phyloP scores from a whole-genome alignment of 2,113 vertebrate species.

The Azemiops feae region DNA sequence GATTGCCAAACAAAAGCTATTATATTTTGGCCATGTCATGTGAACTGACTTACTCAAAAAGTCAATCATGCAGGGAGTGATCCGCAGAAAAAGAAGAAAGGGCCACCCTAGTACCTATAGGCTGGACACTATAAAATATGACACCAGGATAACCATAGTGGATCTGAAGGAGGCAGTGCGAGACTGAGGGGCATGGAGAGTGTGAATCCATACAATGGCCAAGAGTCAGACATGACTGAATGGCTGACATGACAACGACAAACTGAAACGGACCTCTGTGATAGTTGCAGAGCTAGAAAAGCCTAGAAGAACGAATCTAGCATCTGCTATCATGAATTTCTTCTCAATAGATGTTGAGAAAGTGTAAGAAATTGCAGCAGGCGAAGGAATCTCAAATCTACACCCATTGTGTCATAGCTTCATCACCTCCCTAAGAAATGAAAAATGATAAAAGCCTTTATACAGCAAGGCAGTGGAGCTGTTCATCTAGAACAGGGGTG shows the following conservation, averaged over 20 bases:
- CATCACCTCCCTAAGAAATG: neutral
- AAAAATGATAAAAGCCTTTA: neutral
- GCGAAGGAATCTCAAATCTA: neutral
- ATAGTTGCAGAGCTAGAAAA: neutral
- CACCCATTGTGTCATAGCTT: neutral
- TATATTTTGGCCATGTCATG: neutral
- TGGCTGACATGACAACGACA: neutral
- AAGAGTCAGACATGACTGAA: neutral
- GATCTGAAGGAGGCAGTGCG: neutral
- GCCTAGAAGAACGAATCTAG: neutral
- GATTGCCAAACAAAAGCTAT: neutral
- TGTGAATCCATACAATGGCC: neutral
- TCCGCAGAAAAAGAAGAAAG: neutral
- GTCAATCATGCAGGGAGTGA: neutral
- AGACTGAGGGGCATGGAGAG: neutral
- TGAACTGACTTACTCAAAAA: neutral
- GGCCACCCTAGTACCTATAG: neutral
- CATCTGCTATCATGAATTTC: neutral
- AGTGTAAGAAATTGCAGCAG: neutral
- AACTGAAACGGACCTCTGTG: neutral
- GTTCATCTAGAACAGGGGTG: neutral
- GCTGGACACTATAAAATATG: neutral
- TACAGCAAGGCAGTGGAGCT: neutral
- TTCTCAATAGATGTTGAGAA: neutral
- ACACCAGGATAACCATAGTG: neutral